These are phyloP conservation scores for Alosa alosa DNA, from an alignment of 2,113 vertebrate species.

Conservation along the genomic window DNA sequence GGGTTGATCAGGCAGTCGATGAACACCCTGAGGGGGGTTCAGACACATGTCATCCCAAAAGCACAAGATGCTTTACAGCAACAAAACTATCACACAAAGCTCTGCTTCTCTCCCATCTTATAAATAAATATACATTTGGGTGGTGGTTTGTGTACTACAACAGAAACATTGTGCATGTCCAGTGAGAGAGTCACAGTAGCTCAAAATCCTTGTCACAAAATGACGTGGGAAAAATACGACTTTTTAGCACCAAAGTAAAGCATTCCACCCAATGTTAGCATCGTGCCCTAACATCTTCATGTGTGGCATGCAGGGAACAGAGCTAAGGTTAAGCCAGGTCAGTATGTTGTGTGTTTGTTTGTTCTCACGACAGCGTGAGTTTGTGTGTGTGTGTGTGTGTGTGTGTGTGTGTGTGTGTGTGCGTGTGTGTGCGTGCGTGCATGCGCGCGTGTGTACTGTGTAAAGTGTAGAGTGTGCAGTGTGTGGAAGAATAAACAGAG, in stretches of 20 bases:
- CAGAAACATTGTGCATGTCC: not conserved
- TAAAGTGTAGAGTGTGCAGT: not conserved
- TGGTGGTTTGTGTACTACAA: not conserved
- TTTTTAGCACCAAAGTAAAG: conserved; percentile 13
- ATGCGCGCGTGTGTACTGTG: not conserved
- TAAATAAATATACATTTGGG: not conserved
- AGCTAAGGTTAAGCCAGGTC: not conserved
- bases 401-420: conserved; percentile 26
- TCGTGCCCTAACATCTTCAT: not conserved
- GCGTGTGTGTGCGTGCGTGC: conserved; percentile 15
- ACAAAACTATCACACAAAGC: not conserved
- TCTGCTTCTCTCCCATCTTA: not conserved
- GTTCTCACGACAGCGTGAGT: not conserved
- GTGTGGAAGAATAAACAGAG: not conserved
- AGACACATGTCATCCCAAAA: conserved; percentile 2
- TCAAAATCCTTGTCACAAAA: not conserved
- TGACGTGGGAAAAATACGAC: not conserved
- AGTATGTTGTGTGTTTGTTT: conserved; percentile 20
- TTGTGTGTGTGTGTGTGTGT: conserved; percentile 17
- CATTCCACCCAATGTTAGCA: not conserved
- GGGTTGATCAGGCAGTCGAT: conserved; percentile 94
- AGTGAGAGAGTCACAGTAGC: not conserved
- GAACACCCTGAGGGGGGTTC: conserved; percentile 72
- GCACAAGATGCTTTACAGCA: not conserved
- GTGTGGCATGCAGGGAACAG: not conserved